A percentile compares a stretch with the other conserved stretches of the same genome.
Evolutionary conservation across 1,140 invertebrate species (phyloP).

Genomic region (Copidosoma floridanum): DNA sequence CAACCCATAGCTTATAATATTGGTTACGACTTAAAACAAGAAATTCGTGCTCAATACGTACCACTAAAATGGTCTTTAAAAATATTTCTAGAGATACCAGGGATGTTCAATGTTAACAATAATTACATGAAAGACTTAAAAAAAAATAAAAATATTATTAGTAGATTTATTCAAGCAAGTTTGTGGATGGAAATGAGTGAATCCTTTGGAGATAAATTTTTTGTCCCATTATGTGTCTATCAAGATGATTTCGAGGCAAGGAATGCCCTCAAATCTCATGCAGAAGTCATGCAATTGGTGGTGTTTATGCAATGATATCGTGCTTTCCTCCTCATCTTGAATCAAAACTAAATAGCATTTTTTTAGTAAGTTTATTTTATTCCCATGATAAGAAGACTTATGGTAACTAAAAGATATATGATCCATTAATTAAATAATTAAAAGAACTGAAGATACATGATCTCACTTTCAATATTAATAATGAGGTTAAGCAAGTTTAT

Average conservation of each 20-base stretch:
- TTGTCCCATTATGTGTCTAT: conserved; percentile 12
- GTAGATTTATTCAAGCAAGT: neutral
- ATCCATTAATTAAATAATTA: conserved; percentile 8
- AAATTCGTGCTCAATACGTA: neutral
- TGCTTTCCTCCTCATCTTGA: conserved; percentile 17
- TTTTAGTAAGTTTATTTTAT: conserved; percentile 15
- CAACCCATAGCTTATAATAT: neutral
- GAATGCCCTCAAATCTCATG: conserved; percentile 24
- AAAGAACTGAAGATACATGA: conserved; percentile 14
- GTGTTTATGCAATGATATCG: conserved; percentile 9
- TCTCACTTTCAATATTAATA: conserved; percentile 1
- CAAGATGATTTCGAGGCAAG: conserved; percentile 15
- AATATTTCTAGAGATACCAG: neutral
- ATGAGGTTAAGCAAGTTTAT: neutral
- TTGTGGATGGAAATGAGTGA: neutral
- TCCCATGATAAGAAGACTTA: conserved; percentile 6
- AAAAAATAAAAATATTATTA: neutral
- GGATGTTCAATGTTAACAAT: neutral
- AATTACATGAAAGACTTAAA: conserved; percentile 1
- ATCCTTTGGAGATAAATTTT: no score
- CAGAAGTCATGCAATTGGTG: conserved; percentile 23
- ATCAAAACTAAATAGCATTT: conserved; percentile 13
- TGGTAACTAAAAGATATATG: conserved; percentile 7
- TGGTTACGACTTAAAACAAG: neutral
- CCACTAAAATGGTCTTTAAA: conserved; percentile 1